A percentile compares a stretch with the other conserved stretches of the same genome.
phyloP scores from a whole-genome alignment of 1,140 invertebrate species.

The Cydia fagiglandana region DNA sequence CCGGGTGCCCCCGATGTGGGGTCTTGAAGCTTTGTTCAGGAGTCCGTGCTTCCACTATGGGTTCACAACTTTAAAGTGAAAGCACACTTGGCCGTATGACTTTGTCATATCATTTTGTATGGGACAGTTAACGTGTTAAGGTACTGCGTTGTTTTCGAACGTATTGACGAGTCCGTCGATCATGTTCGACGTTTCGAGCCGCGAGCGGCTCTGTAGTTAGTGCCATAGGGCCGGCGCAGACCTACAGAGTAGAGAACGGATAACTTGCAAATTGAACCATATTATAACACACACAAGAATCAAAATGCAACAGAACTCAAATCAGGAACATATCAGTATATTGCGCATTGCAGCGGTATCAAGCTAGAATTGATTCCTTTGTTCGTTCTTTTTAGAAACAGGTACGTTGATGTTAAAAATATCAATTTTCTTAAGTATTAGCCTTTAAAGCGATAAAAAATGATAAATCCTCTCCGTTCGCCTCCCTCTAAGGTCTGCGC shows the following conservation, averaged over 20 bases:
- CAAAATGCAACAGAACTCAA: not conserved
- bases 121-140: not conserved
- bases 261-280: not conserved
- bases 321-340: not conserved
- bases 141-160: not conserved
- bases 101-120: no score
- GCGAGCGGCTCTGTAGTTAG: not conserved
- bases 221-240: slow-evolving; percentile 6
- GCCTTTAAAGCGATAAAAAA: not conserved
- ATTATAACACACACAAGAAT: not conserved
- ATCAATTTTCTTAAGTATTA: no score
- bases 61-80: no score
- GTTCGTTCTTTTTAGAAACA: no score
- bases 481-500: not conserved
- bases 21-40: no score
- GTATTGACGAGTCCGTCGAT: not conserved
- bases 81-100: no score
- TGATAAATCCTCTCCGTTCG: not conserved
- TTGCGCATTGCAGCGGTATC: no score
- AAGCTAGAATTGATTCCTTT: no score
- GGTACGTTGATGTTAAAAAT: no score
- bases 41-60: no score
- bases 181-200: slow-evolving; percentile 5
- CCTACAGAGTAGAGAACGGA: not conserved
- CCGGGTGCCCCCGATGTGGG: no score